A percentile compares a stretch with the other conserved stretches of the same genome.
phyloP scores from a whole-genome alignment of 2,888 invertebrate genomes.

The Harpalus rufipes region DNA sequence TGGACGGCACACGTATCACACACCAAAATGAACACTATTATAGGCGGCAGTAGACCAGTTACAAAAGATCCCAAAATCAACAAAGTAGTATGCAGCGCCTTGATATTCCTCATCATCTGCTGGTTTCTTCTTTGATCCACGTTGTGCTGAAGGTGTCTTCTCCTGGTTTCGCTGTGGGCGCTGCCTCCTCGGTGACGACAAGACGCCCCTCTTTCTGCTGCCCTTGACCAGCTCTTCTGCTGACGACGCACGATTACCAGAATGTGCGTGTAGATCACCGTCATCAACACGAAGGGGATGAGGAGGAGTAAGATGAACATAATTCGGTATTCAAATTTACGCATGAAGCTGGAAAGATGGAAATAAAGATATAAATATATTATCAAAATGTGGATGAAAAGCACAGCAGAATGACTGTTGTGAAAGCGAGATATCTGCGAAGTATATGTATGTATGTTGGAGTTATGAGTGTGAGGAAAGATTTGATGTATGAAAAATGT shows the following conservation, averaged over 20 bases:
- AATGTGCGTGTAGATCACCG: constrained; percentile 81
- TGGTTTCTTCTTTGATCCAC: constrained; percentile 21
- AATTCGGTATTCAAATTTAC: constrained; percentile 77
- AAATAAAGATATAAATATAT: background rate
- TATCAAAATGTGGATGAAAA: too few species aligned
- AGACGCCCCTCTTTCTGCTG: constrained; percentile 27
- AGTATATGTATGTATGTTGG: too few species aligned
- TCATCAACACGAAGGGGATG: constrained; percentile 80
- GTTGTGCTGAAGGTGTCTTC: background rate
- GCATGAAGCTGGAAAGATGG: constrained; percentile 74
- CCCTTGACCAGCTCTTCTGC: constrained; percentile 77
- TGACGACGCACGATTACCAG: constrained; percentile 80
- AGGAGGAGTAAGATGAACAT: constrained; percentile 80
- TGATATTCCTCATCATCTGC: constrained; percentile 77
- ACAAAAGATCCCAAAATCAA: constrained; percentile 81
- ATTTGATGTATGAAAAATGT: too few species aligned
- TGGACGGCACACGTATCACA: constrained; percentile 73
- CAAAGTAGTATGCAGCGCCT: constrained; percentile 82
- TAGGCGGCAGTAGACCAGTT: constrained; percentile 83
- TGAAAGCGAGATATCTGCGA: too few species aligned
- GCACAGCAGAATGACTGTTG: too few species aligned
- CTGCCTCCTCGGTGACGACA: constrained; percentile 55
- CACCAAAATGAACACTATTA: constrained; percentile 79
- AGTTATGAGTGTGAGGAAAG: too few species aligned
- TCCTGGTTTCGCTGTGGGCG: background rate